Percentiles rank a stretch among this genome's conserved stretches.
Conservation (phyloP, 2,888 invertebrate species). For the Lamellibrachia columna region DNA sequence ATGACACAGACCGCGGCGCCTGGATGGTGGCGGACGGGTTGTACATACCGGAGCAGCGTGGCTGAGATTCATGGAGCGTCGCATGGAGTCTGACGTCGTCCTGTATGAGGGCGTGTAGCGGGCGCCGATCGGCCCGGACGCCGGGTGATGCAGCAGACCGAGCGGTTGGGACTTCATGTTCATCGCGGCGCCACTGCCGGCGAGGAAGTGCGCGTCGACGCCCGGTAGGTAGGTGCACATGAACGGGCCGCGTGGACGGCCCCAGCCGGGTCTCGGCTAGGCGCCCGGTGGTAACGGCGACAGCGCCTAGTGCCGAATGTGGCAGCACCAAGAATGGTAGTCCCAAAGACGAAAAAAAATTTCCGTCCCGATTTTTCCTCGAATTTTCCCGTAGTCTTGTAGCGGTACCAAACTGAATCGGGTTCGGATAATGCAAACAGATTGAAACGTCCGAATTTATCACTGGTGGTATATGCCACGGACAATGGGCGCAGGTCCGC, state of each 20-base stretch:
- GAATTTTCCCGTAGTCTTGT: background rate
- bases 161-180: background rate
- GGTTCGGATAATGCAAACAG: background rate
- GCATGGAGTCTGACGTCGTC: background rate
- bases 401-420: background rate
- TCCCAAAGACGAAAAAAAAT: background rate
- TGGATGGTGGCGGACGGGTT: background rate
- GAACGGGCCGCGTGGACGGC: background rate
- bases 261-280: background rate
- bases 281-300: background rate
- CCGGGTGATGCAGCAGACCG: background rate
- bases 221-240: slow-evolving; percentile 3
- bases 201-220: background rate
- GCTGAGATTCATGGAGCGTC: background rate
- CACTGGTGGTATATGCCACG: too few relatives aligned
- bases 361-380: background rate
- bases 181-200: background rate
- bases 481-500: background rate
- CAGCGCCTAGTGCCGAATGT: background rate
- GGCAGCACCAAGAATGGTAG: background rate
- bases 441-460: too few relatives aligned
- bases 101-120: background rate
- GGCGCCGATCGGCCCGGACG: background rate
- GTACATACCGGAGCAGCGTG: background rate
- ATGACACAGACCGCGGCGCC: too few relatives aligned